Conservation (phyloP, 1,140 invertebrate species). For the Trichonephila clavipes region DNA sequence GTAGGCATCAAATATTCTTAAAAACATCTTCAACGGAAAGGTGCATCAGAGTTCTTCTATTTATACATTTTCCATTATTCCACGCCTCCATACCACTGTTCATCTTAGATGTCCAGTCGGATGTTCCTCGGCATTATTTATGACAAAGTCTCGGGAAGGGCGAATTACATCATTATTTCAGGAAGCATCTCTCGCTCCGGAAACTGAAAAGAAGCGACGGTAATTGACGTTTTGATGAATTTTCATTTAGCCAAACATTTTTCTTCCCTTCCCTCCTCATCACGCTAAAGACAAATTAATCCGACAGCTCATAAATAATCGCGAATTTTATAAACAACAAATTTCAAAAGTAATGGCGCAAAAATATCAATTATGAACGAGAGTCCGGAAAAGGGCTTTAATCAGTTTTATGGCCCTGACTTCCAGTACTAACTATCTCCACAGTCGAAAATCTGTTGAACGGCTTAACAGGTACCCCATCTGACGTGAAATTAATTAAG, state of each 20-base stretch:
- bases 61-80: too few species aligned
- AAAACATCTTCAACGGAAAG: too few species aligned
- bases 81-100: too few species aligned
- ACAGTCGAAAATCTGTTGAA: neutral
- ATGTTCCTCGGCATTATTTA: neutral
- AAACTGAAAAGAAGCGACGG: neutral
- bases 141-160: conserved; percentile 20
- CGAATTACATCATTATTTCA: conserved; percentile 30
- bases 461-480: neutral
- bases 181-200: neutral
- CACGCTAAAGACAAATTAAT: neutral
- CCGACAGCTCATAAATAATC: conserved; percentile 22
- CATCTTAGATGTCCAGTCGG: neutral
- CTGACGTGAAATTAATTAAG: neutral
- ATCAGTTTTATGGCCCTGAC: neutral
- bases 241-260: conserved; percentile 16
- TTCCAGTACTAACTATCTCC: neutral
- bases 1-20: too few species aligned
- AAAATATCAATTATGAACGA: conserved; percentile 10
- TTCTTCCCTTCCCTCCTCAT: neutral
- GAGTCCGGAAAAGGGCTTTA: neutral
- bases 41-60: too few species aligned
- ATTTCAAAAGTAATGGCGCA: conserved; percentile 12
- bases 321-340: conserved; percentile 28
- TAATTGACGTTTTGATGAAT: conserved; percentile 41